These are phyloP conservation scores for Hirtodrosophila duncani DNA, from an alignment of 2,888 invertebrate species.

Conservation along the genomic window DNA sequence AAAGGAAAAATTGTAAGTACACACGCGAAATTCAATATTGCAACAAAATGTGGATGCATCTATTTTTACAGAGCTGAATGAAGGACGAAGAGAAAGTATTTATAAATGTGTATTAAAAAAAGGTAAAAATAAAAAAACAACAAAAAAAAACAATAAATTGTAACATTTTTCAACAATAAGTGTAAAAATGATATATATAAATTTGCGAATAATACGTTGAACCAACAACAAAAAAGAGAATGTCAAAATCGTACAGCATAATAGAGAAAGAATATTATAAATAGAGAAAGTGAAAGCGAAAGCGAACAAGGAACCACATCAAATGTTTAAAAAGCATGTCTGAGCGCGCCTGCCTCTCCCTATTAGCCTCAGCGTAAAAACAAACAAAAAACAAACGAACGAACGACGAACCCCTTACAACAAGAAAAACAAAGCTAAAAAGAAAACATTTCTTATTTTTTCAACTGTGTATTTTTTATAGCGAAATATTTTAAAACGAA, in stretches of 20 bases:
- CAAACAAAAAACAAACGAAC: constrained; percentile 19
- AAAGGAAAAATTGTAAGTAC: too few species aligned
- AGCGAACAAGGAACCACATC: constrained; percentile 59
- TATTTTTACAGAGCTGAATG: constrained; percentile 72
- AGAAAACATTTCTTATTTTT: constrained; percentile 61
- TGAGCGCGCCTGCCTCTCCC: constrained; percentile 43
- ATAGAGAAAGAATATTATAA: constrained; percentile 33
- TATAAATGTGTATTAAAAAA: constrained; percentile 58
- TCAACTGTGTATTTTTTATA: constrained; percentile 68
- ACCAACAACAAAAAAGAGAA: constrained; percentile 37
- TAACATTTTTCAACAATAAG: constrained; percentile 44
- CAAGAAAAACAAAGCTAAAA: constrained; percentile 21
- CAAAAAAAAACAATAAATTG: constrained; percentile 39
- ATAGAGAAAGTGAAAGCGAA: constrained; percentile 25
- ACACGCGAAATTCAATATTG: constrained; percentile 31
- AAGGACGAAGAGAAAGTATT: constrained; percentile 49
- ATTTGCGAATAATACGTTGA: constrained; percentile 37
- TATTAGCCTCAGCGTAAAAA: constrained; percentile 23
- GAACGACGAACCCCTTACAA: constrained; percentile 15
- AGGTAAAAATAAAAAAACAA: constrained; percentile 35
- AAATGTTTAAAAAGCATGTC: constrained; percentile 52
- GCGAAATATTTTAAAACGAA: constrained; percentile 49
- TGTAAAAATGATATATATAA: constrained; percentile 23
- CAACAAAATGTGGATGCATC: constrained; percentile 45
- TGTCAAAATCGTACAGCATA: constrained; percentile 35